Percentiles rank a stretch among this genome's conserved stretches.
Evolutionary conservation across 2,888 invertebrate species (phyloP).

Genomic region (Papilio elwesi): DNA sequence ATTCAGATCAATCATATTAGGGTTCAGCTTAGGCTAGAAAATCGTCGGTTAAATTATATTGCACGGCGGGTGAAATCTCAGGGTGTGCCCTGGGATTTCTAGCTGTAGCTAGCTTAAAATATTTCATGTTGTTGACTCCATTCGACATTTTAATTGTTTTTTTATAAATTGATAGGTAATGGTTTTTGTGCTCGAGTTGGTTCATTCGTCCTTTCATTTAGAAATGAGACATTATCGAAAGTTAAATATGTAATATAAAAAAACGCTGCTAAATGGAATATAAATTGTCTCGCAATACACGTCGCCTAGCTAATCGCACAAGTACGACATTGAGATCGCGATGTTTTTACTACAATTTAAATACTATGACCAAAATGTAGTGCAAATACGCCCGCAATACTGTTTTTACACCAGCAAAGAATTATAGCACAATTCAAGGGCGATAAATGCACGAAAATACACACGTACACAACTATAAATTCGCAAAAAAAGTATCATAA

Average conservation of each 20-base stretch:
- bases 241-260: neutral
- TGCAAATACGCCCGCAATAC: slow-evolving; percentile 20
- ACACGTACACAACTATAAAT: neutral
- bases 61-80: no score
- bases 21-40: no score
- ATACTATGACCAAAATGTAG: slow-evolving; percentile 32
- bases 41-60: no score
- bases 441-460: neutral
- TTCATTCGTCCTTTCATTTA: no score
- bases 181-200: no score
- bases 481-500: neutral
- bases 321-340: slow-evolving; percentile 34
- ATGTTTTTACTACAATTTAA: slow-evolving; percentile 38
- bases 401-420: slow-evolving; percentile 8
- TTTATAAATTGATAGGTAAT: no score
- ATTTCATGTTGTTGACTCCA: no score
- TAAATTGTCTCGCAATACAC: slow-evolving; percentile 20
- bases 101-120: no score
- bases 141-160: no score
- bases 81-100: no score
- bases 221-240: no score
- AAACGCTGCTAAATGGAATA: slow-evolving; percentile 15
- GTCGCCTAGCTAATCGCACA: slow-evolving; percentile 28
- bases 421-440: neutral
- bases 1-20: no score